Conservation (phyloP, 92 coral and sea anemone species). For the Plumapathes pennacea region DNA sequence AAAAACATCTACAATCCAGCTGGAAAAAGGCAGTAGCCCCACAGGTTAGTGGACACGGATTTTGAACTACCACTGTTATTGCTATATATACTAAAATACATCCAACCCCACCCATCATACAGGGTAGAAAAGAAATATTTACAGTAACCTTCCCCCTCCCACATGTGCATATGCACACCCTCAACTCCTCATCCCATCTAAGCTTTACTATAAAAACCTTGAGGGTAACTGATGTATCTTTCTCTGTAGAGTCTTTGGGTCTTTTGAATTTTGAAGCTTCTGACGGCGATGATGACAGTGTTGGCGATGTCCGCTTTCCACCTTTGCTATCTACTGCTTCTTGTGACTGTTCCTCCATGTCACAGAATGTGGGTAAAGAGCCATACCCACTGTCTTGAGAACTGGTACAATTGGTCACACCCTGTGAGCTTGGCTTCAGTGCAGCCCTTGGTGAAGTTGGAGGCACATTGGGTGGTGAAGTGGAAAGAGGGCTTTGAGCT, state of each 20-base stretch:
- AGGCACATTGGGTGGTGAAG: constrained; percentile 61
- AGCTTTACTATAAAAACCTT: no score
- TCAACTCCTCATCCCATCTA: no score
- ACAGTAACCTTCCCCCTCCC: no score
- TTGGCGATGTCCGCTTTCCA: constrained; percentile 91
- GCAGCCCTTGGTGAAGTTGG: constrained; percentile 29
- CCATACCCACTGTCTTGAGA: constrained; percentile 88
- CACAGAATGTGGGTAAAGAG: constrained; percentile 67
- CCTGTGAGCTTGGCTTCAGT: constrained; percentile 44
- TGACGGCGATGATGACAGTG: constrained; percentile 77
- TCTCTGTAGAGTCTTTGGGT: constrained; percentile 64
- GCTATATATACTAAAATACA: no score
- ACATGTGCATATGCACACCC: no score
- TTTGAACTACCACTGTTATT: no score
- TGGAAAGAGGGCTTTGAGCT: constrained; percentile 53
- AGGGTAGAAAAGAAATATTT: no score
- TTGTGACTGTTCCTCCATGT: constrained; percentile 62
- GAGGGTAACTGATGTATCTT: no score
- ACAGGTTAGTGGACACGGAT: no score
- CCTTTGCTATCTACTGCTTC: constrained; percentile 68
- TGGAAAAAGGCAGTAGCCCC: no score
- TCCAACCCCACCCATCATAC: no score
- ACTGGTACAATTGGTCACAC: constrained; percentile 8
- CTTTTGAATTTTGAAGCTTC: constrained; percentile 74
- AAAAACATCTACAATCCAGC: no score